Base-by-base conservation (phyloP, 1,140 invertebrate genomes). In the Lasaia peninsularis region DNA sequence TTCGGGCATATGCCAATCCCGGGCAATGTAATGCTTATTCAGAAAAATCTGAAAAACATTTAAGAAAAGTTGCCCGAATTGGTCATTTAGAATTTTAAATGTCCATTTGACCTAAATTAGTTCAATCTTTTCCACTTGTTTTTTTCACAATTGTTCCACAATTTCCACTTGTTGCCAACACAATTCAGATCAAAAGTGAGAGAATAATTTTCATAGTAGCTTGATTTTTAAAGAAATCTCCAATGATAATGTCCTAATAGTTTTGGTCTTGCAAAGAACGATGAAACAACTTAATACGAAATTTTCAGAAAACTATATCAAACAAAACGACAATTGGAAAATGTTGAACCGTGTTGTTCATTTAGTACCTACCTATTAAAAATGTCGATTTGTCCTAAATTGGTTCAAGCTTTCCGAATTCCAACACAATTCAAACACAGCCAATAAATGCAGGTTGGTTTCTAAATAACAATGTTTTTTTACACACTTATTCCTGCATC, bases 161-260 rank as follows among this genome's bases (percentile, higher is more conserved):
- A 76, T 74, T 77, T 71, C 71, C 75, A 73, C 68, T 68, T 65
- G 69, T 65, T 62, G 65, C 63, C 59, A 64, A 56, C 63, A 75
- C 75, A 75, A 73, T 75, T 74, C 73, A 60, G 71, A 72, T 69
- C 60, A 63, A 81, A 79, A 77, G 75, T 74, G 74, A 82, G 76
- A 81, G 71, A 71, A 84, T 84, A 81, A 86, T 84, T 86, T 86
- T 80, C 72, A 71, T 69, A 80, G 73, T 69, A 78, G 74, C 62
- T 72, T 72, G 81, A 77, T 84, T 84, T 85, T 79, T 78, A 78
- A 87, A 83, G 4, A 5, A 24, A 24, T 24, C 24, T 5, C 4
- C 2, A 24, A 24, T 24, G 5, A 24, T 24, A 24, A 24, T 24
- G 5, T 2, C 2, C 5, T 24, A 24, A 24, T 5, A 24, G 21